Evolutionary conservation across 2,113 vertebrate species (phyloP).

Genomic region (Podarcis cretensis): DNA sequence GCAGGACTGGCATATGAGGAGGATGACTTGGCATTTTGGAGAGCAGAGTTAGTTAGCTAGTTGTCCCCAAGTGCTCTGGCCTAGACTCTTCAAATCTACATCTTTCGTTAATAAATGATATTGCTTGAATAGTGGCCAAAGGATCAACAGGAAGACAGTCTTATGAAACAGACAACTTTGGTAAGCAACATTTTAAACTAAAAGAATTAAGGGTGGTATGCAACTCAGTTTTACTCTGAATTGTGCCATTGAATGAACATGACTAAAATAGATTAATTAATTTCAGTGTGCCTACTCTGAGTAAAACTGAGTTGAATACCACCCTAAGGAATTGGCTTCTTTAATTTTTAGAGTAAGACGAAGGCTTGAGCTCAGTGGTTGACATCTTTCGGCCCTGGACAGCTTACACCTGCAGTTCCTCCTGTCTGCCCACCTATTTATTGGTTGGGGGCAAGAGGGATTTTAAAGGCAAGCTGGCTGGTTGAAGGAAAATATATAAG

Average conservation of each 20-base stretch:
- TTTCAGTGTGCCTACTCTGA: too few relatives aligned
- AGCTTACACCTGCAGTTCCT: neutral
- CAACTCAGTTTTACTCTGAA: too few relatives aligned
- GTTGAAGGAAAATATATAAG: neutral
- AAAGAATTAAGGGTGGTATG: neutral
- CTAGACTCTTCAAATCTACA: conserved; percentile 43
- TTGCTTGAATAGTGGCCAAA: conserved; percentile 3
- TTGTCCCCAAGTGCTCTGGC: conserved; percentile 56
- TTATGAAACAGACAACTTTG: neutral
- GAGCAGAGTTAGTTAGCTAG: conserved; percentile 70
- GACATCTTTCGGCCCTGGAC: neutral
- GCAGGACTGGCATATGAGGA: conserved; percentile 65
- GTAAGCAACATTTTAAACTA: neutral
- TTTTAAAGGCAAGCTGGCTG: neutral
- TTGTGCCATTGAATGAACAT: too few relatives aligned
- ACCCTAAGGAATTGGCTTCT: neutral
- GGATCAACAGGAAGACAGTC: neutral
- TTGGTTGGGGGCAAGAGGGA: neutral
- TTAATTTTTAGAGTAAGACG: neutral
- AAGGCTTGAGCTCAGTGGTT: neutral
- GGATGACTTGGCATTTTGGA: conserved; percentile 65
- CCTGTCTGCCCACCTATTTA: neutral
- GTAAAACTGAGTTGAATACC: too few relatives aligned
- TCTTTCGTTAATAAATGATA: conserved; percentile 59
- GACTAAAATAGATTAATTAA: too few relatives aligned